A percentile compares a stretch with the other conserved stretches of the same genome.
Evolutionary conservation across 2,888 invertebrate genomes (phyloP).

Genomic region (Mylabris sibirica): DNA sequence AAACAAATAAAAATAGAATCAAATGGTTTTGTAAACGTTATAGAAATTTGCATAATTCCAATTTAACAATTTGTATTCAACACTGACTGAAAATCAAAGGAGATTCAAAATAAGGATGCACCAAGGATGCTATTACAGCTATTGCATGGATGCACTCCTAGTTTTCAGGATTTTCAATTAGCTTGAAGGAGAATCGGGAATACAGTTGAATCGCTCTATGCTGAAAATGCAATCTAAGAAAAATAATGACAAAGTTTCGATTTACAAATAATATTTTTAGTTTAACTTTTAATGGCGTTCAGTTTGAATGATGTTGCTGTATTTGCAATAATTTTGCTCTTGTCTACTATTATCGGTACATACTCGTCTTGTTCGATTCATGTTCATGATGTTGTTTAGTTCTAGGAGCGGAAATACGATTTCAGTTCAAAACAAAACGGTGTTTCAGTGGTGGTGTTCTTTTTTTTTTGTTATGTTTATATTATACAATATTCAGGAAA

Average conservation of each 20-base stretch:
- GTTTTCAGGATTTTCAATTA: conserved; percentile 5
- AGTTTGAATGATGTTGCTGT: too few species aligned
- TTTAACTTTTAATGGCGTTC: too few species aligned
- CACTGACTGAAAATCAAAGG: conserved; percentile 9
- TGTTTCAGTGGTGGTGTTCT: neutral
- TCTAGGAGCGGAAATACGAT: neutral
- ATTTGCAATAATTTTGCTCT: conserved; percentile 40
- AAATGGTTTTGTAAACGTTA: conserved; percentile 26
- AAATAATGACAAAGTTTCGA: too few species aligned
- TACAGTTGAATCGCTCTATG: too few species aligned
- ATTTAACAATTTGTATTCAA: conserved; percentile 31
- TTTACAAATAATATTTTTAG: too few species aligned
- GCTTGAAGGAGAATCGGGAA: neutral
- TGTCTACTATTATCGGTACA: conserved; percentile 42
- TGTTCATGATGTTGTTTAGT: conserved; percentile 26
- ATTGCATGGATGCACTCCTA: neutral
- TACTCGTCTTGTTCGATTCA: conserved; percentile 17
- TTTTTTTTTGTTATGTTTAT: neutral
- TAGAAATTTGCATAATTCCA: conserved; percentile 32
- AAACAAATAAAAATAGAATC: conserved; percentile 28
- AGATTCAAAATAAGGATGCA: neutral
- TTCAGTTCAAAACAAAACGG: neutral
- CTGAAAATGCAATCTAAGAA: conserved; percentile 26
- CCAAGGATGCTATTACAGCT: neutral
- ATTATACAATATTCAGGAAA: neutral